Conservation (phyloP, 2,888 invertebrate species). For the Dynastes grantii region DNA sequence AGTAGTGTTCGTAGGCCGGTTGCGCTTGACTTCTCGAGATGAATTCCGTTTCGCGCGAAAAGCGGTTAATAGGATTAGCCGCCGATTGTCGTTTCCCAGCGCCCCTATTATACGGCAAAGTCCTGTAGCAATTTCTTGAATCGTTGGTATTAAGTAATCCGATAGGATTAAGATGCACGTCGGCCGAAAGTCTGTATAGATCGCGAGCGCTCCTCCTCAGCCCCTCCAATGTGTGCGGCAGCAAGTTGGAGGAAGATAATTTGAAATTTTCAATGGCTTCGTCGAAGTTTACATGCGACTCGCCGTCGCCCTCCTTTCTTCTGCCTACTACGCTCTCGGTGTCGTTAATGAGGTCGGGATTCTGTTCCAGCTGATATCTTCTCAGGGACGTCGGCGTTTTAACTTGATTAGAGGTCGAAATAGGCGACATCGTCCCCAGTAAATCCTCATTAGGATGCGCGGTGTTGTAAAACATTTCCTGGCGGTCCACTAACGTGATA, state of each 20-base stretch:
- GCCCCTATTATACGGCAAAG: conserved; percentile 82
- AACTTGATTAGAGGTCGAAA: conserved; percentile 71
- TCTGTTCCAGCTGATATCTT: conserved; percentile 77
- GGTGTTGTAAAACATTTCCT: conserved; percentile 62
- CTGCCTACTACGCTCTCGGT: conserved; percentile 75
- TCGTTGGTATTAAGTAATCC: conserved; percentile 84
- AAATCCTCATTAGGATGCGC: conserved; percentile 66
- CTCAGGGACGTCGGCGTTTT: conserved; percentile 74
- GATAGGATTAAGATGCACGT: conserved; percentile 84
- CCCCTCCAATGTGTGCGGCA: conserved; percentile 44
- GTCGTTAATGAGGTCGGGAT: conserved; percentile 87
- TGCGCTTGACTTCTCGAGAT: conserved; percentile 71
- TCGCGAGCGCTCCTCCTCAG: conserved; percentile 68
- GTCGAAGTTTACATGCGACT: conserved; percentile 62
- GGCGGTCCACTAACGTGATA: conserved; percentile 59
- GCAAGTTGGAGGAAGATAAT: conserved; percentile 68
- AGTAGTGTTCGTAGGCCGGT: conserved; percentile 73
- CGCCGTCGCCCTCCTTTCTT: conserved; percentile 68
- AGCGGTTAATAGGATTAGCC: conserved; percentile 73
- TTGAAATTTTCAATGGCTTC: conserved; percentile 65
- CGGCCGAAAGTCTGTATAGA: conserved; percentile 79
- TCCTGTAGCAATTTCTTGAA: conserved; percentile 82
- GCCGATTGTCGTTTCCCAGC: conserved; percentile 72
- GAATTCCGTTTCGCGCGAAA: conserved; percentile 79
- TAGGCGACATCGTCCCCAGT: conserved; percentile 61